Evolutionary conservation across 2,113 vertebrate genomes (phyloP), one percentile per base, ranked within the genome.

Genomic region (Rhinolophus sinicus): DNA sequence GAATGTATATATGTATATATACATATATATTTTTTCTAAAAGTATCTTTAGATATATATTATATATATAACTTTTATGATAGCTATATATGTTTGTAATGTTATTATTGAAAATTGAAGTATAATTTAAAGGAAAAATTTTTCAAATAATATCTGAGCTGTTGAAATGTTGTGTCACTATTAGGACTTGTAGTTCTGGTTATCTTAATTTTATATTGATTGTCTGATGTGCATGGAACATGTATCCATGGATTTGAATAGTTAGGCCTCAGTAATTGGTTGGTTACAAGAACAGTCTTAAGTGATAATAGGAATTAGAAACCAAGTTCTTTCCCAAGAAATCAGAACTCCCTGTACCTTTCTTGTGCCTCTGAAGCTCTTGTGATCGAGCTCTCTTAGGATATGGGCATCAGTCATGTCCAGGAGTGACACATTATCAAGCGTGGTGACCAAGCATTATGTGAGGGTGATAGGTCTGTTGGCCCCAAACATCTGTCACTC

Each of bases 101-200:
- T 83, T 82, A 44, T 96, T 73, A 65, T 30, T 85, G 24, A 95
- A 93, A 93, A 54, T 44, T 88, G 73, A 80, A 92, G 52, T 92
- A 81, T 18, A 94, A 81, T 90, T 96, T 89, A 62, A 92, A 90
- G 28, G 38, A 24, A 88, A 83, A 78, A 81, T 40, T 18, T 76
- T 89, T 96, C n/a, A 94, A 83, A 76, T 26, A 78, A 38, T 62
- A 50, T 28, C n/a, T 47, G 80, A 93, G 38, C 21, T 86, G 60
- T 58, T 90, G 75, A 95, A 94, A 95, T 65, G 5, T 81, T 87
- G 8, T 13, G 16, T 81, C 16, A 38, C 38, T 52, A n/a, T 73
- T 60, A 60, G 52, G n/a, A 86, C 77, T 95, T 92, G 16, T 15
- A n/a, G 87, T 96, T 96, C 70, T 93, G 69, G 38, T 52, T 60